Conservation (phyloP, 1,140 invertebrate genomes). For the Zeugodacus cucurbitae region DNA sequence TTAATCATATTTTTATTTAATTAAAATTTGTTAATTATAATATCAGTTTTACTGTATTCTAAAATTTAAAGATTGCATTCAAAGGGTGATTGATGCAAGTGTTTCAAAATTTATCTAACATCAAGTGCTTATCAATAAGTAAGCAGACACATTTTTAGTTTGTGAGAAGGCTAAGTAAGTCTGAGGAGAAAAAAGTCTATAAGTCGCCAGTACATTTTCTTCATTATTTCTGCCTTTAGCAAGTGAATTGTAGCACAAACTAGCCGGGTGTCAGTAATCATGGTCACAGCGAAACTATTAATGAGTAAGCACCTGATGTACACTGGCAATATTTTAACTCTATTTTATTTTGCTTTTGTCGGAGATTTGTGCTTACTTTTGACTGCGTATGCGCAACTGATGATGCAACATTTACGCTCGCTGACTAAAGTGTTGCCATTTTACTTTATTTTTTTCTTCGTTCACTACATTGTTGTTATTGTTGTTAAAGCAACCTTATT, state of each 20-base stretch:
- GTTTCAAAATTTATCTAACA: no score
- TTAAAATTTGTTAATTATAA: no score
- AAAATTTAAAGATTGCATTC: no score
- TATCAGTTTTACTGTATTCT: no score
- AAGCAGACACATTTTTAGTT: no score
- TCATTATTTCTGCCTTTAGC: background rate
- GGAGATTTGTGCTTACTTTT: background rate
- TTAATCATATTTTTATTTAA: no score
- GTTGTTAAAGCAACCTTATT: background rate
- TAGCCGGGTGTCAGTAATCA: slow-evolving; percentile 27
- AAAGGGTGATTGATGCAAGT: no score
- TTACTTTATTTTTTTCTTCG: background rate
- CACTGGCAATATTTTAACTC: background rate
- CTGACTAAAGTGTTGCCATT: background rate
- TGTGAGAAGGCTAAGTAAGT: no score
- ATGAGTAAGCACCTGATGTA: background rate
- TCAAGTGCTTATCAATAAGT: no score
- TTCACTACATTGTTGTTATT: background rate
- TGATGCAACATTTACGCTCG: slow-evolving; percentile 15
- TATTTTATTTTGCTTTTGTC: background rate
- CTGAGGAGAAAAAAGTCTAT: no score
- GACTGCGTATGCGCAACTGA: background rate
- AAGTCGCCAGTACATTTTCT: background rate
- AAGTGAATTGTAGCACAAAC: slow-evolving; percentile 1
- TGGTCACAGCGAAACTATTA: background rate